A percentile compares a stretch with the other conserved stretches of the same genome.
Evolutionary conservation across 2,888 invertebrate species (phyloP).

Genomic region (Plutella xylostella): DNA sequence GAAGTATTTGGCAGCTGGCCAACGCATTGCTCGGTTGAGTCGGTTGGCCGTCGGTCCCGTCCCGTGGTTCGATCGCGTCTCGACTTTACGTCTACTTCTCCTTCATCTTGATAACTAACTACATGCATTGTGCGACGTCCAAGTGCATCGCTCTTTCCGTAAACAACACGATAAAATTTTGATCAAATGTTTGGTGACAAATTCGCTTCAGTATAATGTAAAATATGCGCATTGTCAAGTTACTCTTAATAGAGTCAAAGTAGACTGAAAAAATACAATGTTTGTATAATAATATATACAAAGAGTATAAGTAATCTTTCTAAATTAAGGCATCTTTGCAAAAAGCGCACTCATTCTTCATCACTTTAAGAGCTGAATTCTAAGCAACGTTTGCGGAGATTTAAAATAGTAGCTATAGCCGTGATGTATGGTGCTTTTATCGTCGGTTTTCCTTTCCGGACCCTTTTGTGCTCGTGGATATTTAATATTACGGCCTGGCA

Average conservation of each 20-base stretch:
- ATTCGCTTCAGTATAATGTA: too few relatives aligned
- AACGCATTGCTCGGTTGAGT: slow-evolving; percentile 41
- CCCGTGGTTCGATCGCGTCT: slow-evolving; percentile 23
- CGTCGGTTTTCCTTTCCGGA: slow-evolving; percentile 3
- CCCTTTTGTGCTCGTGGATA: slow-evolving; percentile 1
- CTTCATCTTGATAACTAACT: slow-evolving; percentile 1
- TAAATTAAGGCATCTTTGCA: too few relatives aligned
- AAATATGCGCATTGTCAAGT: too few relatives aligned
- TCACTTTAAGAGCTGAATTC: not conserved
- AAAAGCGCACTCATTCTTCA: too few relatives aligned
- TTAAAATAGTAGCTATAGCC: not conserved
- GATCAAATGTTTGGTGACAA: too few relatives aligned
- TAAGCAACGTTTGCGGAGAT: not conserved
- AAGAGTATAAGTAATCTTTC: too few relatives aligned
- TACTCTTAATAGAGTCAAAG: too few relatives aligned
- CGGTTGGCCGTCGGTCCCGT: slow-evolving; percentile 36
- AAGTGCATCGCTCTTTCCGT: not conserved
- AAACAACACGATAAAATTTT: not conserved
- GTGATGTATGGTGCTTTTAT: slow-evolving; percentile 5
- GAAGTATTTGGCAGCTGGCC: slow-evolving; percentile 59
- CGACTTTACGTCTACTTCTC: slow-evolving; percentile 1
- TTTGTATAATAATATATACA: too few relatives aligned
- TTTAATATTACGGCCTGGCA: not conserved
- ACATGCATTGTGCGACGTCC: not conserved
- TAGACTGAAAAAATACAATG: too few relatives aligned